Evolutionary conservation across 1,140 invertebrate genomes (phyloP).

Genomic region (Drosophila willistoni): DNA sequence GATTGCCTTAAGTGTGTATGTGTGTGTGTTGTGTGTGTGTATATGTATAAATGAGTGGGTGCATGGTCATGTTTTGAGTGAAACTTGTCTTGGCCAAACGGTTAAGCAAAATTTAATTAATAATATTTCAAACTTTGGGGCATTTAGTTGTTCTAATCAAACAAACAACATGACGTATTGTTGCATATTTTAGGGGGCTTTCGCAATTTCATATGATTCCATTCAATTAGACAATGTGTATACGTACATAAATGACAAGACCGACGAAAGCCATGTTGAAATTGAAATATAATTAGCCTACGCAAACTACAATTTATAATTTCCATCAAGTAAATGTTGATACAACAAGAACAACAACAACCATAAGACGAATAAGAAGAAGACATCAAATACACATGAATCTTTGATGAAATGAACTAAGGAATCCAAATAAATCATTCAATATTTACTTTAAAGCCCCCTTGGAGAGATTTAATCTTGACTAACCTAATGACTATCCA

Average conservation of each 20-base stretch:
- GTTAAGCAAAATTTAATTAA: slow-evolving; percentile 72
- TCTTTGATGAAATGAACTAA: neutral
- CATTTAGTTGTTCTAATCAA: slow-evolving; percentile 42
- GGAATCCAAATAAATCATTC: slow-evolving; percentile 1
- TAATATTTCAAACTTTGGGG: slow-evolving; percentile 55
- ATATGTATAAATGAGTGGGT: neutral
- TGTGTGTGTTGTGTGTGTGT: slow-evolving; percentile 18
- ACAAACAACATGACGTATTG: slow-evolving; percentile 37
- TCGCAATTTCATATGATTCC: slow-evolving; percentile 22
- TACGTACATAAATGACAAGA: neutral
- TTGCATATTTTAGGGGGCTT: slow-evolving; percentile 41
- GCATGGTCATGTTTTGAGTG: neutral
- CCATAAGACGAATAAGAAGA: neutral
- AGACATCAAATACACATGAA: neutral
- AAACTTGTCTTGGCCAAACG: slow-evolving; percentile 50
- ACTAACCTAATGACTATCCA: slow-evolving; percentile 2
- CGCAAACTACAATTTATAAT: neutral
- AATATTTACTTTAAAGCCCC: neutral
- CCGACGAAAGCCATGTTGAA: neutral
- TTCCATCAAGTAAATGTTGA: neutral
- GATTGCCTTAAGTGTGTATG: slow-evolving; percentile 25
- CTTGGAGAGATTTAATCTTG: no score
- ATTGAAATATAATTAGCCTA: slow-evolving; percentile 1
- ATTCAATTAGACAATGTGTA: slow-evolving; percentile 34
- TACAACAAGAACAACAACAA: neutral